Evolutionary conservation across 2,113 vertebrate species (phyloP), one percentile per base, ranked within the genome.

Genomic region (Aramus guarauna): DNA sequence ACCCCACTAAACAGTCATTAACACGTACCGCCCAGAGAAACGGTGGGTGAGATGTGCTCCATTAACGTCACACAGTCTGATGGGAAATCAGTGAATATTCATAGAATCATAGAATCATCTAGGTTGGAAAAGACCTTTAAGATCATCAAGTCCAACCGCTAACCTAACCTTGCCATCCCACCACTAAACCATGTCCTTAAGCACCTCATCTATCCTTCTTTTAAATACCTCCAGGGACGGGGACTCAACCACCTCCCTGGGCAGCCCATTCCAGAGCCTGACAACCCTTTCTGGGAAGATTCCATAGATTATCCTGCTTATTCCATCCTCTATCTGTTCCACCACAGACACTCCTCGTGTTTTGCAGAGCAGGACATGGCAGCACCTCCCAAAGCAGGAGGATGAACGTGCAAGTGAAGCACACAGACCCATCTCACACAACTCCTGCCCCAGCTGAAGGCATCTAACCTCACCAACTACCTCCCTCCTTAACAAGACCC

Each of bases 21-120:
- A 12, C 52, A 15, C 0, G 0, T 0, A 7, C n/a, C 10, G 13
- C 3, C 19, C 29, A 6, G 59, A 26, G 43, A 7, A 15, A 9
- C 2, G 1, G 17, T 0, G 5, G 47, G 23, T 19, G 34, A 15
- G 45, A 34, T 4, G 9, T 0, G 3, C 27, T 34, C 39, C 26
- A 2, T 1, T 6, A 58, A 9, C 2, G 1, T 5, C n/a, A 24
- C n/a, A 3, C 11, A 22, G 37, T 17, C 50, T 19, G 1, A 6
- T 1, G 5, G 39, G 34, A 41, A 56, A 36, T 24, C 0, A 7
- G 34, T 11, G 32, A 55, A 2, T 13, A 2, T 21, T n/a, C n/a
- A n/a, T n/a, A n/a, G n/a, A n/a, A n/a, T n/a, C n/a, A n/a, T n/a
- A n/a, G n/a, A n/a, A n/a, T n/a, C n/a, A n/a, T n/a, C n/a, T n/a